These are phyloP conservation scores for Marronus borbonicus DNA, from an alignment of 2,888 invertebrate genomes.

Conservation along the genomic window DNA sequence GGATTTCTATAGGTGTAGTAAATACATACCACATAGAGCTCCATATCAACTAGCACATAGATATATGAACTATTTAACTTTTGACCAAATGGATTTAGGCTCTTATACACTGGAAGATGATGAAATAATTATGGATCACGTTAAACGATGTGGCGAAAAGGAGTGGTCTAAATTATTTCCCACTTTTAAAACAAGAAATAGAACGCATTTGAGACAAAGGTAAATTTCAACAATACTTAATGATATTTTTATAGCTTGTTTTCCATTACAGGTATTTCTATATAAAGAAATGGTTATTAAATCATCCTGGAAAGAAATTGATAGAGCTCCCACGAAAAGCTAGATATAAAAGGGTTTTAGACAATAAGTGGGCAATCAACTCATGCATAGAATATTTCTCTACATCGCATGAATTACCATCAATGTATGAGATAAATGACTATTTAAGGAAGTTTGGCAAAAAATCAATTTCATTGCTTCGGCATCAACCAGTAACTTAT, in stretches of 20 bases:
- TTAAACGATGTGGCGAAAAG: constrained; percentile 70
- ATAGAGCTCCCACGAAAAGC: constrained; percentile 65
- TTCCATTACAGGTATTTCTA: constrained; percentile 69
- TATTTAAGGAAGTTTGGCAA: constrained; percentile 26
- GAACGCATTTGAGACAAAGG: constrained; percentile 71
- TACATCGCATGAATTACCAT: constrained; percentile 24
- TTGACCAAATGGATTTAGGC: constrained; percentile 68
- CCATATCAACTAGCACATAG: constrained; percentile 76
- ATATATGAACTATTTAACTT: constrained; percentile 72
- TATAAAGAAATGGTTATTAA: constrained; percentile 71
- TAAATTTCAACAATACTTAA: constrained; percentile 68
- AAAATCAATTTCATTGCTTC: constrained; percentile 5
- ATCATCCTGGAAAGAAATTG: constrained; percentile 69
- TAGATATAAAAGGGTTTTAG: background rate
- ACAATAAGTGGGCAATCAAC: background rate
- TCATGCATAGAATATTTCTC: constrained; percentile 20
- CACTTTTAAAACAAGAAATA: constrained; percentile 68
- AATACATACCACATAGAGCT: constrained; percentile 77
- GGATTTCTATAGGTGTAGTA: constrained; percentile 73
- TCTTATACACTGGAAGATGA: constrained; percentile 79
- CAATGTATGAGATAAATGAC: constrained; percentile 42
- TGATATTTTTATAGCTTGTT: background rate
- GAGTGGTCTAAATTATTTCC: constrained; percentile 72
- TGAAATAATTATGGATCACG: constrained; percentile 72
- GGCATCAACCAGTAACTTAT: background rate